Percentiles rank a stretch among this genome's conserved stretches.
These are phyloP conservation scores for Teleogryllus occipitalis DNA, from an alignment of 1,140 invertebrate species.

Conservation along the genomic window DNA sequence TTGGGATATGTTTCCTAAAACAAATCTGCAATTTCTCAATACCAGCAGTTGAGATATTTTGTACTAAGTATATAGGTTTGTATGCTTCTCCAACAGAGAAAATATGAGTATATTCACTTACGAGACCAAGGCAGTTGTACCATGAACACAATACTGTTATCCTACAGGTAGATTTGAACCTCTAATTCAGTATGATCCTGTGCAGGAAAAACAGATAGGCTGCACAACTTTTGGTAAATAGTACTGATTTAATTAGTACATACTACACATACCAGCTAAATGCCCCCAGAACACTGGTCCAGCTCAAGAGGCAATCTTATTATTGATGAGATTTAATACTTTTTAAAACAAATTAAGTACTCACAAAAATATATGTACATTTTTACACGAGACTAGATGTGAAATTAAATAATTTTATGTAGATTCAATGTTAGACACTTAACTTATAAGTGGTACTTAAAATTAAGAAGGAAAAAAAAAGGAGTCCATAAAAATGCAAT, in stretches of 20 bases:
- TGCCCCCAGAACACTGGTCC: not conserved
- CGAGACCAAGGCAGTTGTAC: not conserved
- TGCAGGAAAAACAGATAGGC: not conserved
- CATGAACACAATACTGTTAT: not conserved
- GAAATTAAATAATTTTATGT: not conserved
- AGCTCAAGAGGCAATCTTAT: not conserved
- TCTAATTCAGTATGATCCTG: not conserved
- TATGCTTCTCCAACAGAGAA: not conserved
- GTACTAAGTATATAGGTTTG: not conserved
- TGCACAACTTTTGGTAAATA: not conserved
- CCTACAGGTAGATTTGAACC: slow-evolving; percentile 1
- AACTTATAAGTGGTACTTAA: not conserved
- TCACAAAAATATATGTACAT: not conserved
- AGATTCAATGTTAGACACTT: not conserved
- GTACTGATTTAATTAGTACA: not conserved
- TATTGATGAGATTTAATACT: not conserved
- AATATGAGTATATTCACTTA: not conserved
- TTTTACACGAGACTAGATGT: not conserved
- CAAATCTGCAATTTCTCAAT: not conserved
- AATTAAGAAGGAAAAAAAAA: not conserved
- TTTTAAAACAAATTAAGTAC: not conserved
- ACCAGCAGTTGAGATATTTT: not conserved
- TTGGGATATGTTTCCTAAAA: not conserved
- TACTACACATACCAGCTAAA: not conserved
- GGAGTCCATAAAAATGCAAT: not conserved